phyloP scores from a whole-genome alignment of 2,888 invertebrate genomes.

The Brachyptera risi region DNA sequence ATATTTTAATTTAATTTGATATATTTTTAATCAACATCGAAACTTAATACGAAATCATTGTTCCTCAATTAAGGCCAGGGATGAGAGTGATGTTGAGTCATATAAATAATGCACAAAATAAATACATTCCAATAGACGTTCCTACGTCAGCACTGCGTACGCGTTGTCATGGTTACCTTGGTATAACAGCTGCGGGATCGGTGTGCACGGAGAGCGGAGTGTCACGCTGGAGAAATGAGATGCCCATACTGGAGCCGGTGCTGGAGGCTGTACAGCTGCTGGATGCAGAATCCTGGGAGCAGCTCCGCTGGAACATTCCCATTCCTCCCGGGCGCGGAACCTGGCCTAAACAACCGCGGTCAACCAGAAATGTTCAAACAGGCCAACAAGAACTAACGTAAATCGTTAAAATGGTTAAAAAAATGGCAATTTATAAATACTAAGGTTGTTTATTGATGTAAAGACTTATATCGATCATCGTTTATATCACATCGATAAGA shows the following conservation, averaged over 20 bases:
- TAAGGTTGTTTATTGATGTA: background rate
- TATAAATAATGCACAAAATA: no score
- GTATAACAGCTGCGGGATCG: constrained; percentile 20
- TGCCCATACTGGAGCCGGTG: constrained; percentile 37
- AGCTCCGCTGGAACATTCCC: constrained; percentile 37
- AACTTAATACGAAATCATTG: no score
- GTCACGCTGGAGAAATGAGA: constrained; percentile 31
- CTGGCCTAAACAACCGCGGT: background rate
- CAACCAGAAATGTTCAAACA: background rate
- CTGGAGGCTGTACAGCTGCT: constrained; percentile 36
- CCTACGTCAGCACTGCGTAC: no score
- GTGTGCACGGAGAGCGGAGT: constrained; percentile 20
- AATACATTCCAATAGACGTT: no score
- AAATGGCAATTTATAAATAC: background rate
- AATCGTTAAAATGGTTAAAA: background rate
- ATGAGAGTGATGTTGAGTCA: no score
- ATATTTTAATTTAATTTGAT: no score
- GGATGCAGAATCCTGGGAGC: constrained; percentile 38
- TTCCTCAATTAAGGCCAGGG: no score
- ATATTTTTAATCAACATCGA: no score
- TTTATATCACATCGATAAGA: no score
- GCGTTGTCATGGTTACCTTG: constrained; percentile 19
- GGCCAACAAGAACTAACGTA: background rate
- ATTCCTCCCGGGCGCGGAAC: background rate
- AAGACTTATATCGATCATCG: no score